Evolutionary conservation across 2,888 invertebrate species (phyloP), one percentile per base, ranked within the genome.

Genomic region (Acanthosoma haemorrhoidale): DNA sequence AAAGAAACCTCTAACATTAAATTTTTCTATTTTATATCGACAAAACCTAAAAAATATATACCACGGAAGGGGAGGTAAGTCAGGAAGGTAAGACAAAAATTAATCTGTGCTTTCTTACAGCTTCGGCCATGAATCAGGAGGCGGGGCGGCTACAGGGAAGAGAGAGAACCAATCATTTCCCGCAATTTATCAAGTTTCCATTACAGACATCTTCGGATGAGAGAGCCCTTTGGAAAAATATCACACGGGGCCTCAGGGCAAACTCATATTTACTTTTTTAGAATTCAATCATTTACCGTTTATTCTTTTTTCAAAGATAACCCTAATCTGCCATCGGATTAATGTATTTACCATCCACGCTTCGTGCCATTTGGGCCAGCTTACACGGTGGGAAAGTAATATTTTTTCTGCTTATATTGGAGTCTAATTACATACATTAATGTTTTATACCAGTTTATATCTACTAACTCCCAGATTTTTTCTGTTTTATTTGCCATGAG

Each of bases 111-210:
- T 51, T 43, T 51, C 51, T 51, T 51, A 25, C n/a, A 25, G 25
- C 6, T n/a, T n/a, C 5, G 8, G 51, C 51, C 51, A 51, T 51
- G 51, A 51, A 51, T 51, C 51, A 51, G 29, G 51, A 1, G 25
- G 43, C 4, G 21, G 43, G 18, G 41, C 16, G 18, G n/a, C n/a
- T n/a, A n/a, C n/a, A 41, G 21, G 43, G 29, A 25, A 51, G 51
- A 51, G 51, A 51, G 21, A 51, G 51, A 51, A 29, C 51, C 51
- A 51, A 51, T 51, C 51, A 51, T 51, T 51, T 51, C 51, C 51
- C 51, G 51, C 51, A 51, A 51, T 51, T 51, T 51, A 51, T 51
- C 51, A 51, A 51, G 51, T 25, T 51, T 51, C 51, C 51, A 51
- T 51, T 51, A 51, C 51, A 51, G 25, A 21, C 51, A 51, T 51